These are phyloP conservation scores for Palythoa grandiflora DNA, from an alignment of 92 coral and sea anemone species.

Conservation along the genomic window DNA sequence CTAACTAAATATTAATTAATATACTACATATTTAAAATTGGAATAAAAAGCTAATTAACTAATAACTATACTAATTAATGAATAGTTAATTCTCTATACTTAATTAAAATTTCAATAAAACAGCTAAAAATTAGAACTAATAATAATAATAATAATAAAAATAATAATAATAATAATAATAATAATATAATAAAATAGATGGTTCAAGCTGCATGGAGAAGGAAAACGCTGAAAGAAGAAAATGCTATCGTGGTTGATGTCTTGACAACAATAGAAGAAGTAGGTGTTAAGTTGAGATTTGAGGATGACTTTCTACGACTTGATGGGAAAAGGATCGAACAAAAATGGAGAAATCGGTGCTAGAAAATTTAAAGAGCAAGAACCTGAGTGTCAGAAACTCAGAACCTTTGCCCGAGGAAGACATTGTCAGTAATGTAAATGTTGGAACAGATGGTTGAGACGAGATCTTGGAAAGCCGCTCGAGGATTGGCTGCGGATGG, in stretches of 20 bases:
- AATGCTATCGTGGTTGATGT: background rate
- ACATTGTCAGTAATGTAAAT: background rate
- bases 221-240: too few relatives aligned
- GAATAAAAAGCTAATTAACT: too few relatives aligned
- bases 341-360: background rate
- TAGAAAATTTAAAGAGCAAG: background rate
- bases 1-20: too few relatives aligned
- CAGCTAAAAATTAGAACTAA: too few relatives aligned
- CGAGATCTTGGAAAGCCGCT: slow-evolving; percentile 4
- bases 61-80: too few relatives aligned
- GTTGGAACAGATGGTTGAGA: slow-evolving; percentile 28
- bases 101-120: too few relatives aligned
- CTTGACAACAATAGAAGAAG: background rate
- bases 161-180: too few relatives aligned
- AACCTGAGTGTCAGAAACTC: background rate
- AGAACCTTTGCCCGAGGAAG: background rate
- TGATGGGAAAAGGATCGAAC: background rate
- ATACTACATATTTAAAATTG: too few relatives aligned
- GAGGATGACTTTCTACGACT: background rate
- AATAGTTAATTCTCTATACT: too few relatives aligned
- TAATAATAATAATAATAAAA: too few relatives aligned
- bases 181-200: too few relatives aligned
- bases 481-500: slow-evolving; percentile 28
- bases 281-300: background rate
- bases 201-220: too few relatives aligned